Evolutionary conservation across 1,140 invertebrate species (phyloP), one percentile per base, ranked within the genome.

Genomic region (Eurosta solidaginis): DNA sequence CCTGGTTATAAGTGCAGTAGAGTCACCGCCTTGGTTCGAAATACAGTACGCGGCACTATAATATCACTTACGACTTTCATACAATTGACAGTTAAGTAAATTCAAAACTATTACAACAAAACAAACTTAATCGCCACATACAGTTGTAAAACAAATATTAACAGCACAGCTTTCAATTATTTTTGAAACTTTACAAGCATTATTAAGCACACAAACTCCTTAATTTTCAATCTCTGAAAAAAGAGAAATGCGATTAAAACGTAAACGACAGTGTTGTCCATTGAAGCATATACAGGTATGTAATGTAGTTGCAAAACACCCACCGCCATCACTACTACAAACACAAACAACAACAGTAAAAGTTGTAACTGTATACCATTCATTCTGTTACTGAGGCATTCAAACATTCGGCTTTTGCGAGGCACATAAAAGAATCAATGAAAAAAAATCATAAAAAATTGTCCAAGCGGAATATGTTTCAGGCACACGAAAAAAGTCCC

Each of bases 361-460:
- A 4, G 54, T 33, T 2, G 54, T n/a, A 17, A n/a, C n/a, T n/a
- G n/a, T n/a, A n/a, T n/a, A n/a, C n/a, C n/a, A n/a, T n/a, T n/a
- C n/a, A n/a, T n/a, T n/a, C n/a, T n/a, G 54, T 17, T 6, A 22
- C 49, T 52, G 20, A 68, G 29, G n/a, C 33, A 68, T 68, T 68
- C 33, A 17, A n/a, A 33, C 59, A 68, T 17, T 36, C 59, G 40
- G 59, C 59, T 68, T 68, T 68, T 68, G 59, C n/a, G n/a, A n/a
- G 59, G 59, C 33, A 33, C 33, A 68, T 68, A 40, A 68, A 68
- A 40, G 59, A 36, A 68, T 5, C n/a, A 20, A n/a, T n/a, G n/a
- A n/a, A 68, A 63, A 63, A 52, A 54, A 68, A 68, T 68, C 33
- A 9, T 68, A 40, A 68, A 68, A 68, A 68, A 40, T 42, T 33